phyloP scores from a whole-genome alignment of 1,140 invertebrate genomes.

The Drosophila athabasca region DNA sequence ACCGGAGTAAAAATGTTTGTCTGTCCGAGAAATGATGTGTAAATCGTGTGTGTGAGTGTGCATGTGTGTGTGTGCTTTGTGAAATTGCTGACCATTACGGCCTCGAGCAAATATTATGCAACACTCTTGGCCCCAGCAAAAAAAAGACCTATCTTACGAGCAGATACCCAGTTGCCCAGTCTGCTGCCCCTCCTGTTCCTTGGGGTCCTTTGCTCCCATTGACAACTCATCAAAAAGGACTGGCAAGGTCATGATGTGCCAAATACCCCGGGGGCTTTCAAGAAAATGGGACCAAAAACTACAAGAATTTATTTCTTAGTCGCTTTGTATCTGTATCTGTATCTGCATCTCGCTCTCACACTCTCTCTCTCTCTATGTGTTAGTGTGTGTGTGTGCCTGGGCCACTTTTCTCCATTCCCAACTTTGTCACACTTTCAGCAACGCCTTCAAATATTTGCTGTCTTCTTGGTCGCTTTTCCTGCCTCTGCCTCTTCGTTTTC shows the following conservation, averaged over 20 bases:
- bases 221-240: slow-evolving; percentile 71
- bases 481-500: not conserved
- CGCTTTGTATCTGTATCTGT: slow-evolving; percentile 32
- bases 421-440: slow-evolving; percentile 60
- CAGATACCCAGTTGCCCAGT: too few relatives aligned
- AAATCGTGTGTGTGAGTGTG: slow-evolving; percentile 13
- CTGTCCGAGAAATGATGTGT: slow-evolving; percentile 39
- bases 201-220: slow-evolving; percentile 42
- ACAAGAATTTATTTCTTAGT: slow-evolving; percentile 46
- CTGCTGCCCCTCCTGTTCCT: too few relatives aligned
- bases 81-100: slow-evolving; percentile 56
- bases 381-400: slow-evolving; percentile 38
- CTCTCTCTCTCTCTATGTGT: not conserved
- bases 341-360: not conserved
- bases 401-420: slow-evolving; percentile 39
- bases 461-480: slow-evolving; percentile 5
- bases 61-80: not conserved
- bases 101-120: slow-evolving; percentile 71
- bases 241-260: slow-evolving; percentile 76
- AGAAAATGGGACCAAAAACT: slow-evolving; percentile 56
- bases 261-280: slow-evolving; percentile 66
- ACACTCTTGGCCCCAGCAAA: slow-evolving; percentile 61
- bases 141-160: slow-evolving; percentile 38
- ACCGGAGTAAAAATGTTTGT: slow-evolving; percentile 16
- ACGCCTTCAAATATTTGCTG: slow-evolving; percentile 49